Base-by-base conservation (phyloP, 2,888 invertebrate genomes). In the Palloptera scutellata region DNA sequence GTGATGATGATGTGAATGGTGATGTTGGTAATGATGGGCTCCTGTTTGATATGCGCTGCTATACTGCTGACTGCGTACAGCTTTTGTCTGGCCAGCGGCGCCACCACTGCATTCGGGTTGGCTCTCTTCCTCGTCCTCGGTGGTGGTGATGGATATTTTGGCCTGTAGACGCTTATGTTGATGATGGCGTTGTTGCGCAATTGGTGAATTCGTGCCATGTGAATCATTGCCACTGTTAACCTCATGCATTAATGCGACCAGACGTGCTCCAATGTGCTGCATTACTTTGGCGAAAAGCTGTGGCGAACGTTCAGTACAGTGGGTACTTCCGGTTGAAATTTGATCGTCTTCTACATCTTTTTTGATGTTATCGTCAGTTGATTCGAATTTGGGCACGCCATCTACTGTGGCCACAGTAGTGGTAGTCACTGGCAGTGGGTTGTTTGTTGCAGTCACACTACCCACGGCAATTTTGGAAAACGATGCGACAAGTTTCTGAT, bases 201-300 rank as follows among this genome's bases (percentile, higher is more conserved):
- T 86, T 0, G 92, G 90, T 73, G 92, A 91, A 9, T 88, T 88
- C 54, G 87, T 87, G 8, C 87, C 86, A 72, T 88, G 88, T 53
- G 88, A 87, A 63, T 83, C 82, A 42, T 79, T 80, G 43, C 93
- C 92, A 60, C 91, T 93, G 15, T 93, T 94, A 1, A 95, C 95
- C 81, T 96, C 95, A 81, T 95, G 95, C 96, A 96, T 96, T 69
- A 96, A 86, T 0, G 95, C 94, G 40, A 95, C 94, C 69, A 96
- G 85, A 30, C 95, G 87, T 55, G 93, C 92, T 11, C 95, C 95
- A 67, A 96, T 96, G 79, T 96, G 96, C 75, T 94, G 92, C 94
- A 96, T 94, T 13, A 95, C 95, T 86, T 95, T 94, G 4, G 94
- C 93, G 68, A 95, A 92, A 42, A 95, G 83, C 0, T 95, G 94